Evolutionary conservation across 2,113 vertebrate genomes (phyloP), one percentile per base, ranked within the genome.

Genomic region (Gadus macrocephalus): DNA sequence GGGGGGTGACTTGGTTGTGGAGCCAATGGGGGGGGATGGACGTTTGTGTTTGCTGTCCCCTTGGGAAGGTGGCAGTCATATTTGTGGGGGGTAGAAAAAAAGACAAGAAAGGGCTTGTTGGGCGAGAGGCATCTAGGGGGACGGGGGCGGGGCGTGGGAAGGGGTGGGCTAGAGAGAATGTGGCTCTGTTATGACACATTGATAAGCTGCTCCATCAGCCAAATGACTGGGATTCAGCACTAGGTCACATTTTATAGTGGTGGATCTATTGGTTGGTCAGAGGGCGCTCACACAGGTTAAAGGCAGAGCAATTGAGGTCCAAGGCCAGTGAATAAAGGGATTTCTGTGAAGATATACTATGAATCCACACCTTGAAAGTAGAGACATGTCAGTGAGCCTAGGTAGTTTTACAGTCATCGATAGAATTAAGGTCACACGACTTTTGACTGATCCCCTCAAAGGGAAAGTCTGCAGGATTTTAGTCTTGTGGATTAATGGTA

Each of bases 11-110:
- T 92, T 95, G 95, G 94, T 93, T 92, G 96, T 95, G 95, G 42
- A 95, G 91, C 96, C 96, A 96, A 98, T 98, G 96, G 90, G 91
- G 49, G 49, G 75, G 94, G 94, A 95, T 98, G 95, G 90, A 93
- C 91, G 89, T 93, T 95, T 94, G 94, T 94, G 95, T 94, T 92
- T 93, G 91, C 88, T 92, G 89, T 93, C 90, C 88, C 88, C 85
- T 79, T 69, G 83, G 86, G 74, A 83, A 88, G 86, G 86, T 81
- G 85, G 85, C 86, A 82, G 84, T 81, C 81, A 84, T 87, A 80
- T 77, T 91, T 70, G 12, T 7, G 53, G n/a, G 25, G 60, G 60
- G n/a, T 38, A n/a, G 66, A 56, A 71, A 76, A 75, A 71, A 20
- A 76, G 20, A 87, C 83, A 88, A 76, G 72, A 69, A 84, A 85